Evolutionary conservation across 1,140 invertebrate species (phyloP).

Genomic region (Drosophila pruinosa): DNA sequence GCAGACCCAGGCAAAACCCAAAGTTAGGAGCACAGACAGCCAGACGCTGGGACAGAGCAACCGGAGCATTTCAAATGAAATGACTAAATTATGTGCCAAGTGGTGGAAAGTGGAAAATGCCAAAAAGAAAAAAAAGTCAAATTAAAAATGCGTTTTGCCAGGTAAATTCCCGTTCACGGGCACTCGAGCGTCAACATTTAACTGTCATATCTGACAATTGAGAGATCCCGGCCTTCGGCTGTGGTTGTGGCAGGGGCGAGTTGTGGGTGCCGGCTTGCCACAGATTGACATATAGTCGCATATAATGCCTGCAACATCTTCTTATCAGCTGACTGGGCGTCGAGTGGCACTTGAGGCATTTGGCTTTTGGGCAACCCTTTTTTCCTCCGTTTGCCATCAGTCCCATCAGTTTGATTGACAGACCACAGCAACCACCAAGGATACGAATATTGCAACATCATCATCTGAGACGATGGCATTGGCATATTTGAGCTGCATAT

Average conservation of each 20-base stretch:
- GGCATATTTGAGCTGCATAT: constrained; percentile 66
- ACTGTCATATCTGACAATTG: constrained; percentile 73
- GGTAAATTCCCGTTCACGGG: constrained; percentile 45
- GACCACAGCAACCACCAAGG: constrained; percentile 47
- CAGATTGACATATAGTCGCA: constrained; percentile 27
- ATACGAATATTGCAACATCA: constrained; percentile 16
- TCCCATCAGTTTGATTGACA: constrained; percentile 62
- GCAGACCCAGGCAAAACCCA: constrained; percentile 7
- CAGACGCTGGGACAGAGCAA: constrained; percentile 6
- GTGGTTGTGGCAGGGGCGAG: neutral
- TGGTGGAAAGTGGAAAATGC: constrained; percentile 70
- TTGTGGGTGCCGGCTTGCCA: neutral
- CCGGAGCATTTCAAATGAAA: constrained; percentile 68
- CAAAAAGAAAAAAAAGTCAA: constrained; percentile 45
- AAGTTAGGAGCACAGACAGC: neutral
- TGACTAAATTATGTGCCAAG: constrained; percentile 81
- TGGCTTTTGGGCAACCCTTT: constrained; percentile 59
- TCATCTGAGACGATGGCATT: constrained; percentile 19
- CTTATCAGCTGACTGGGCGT: constrained; percentile 53
- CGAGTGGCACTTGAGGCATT: constrained; percentile 62
- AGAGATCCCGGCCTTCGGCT: constrained; percentile 2
- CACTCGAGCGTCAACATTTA: constrained; percentile 78
- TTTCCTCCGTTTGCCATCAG: neutral
- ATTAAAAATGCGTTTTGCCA: constrained; percentile 72
- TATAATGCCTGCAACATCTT: constrained; percentile 40